Percentiles rank a stretch among this genome's conserved stretches.
Evolutionary conservation across 2,888 invertebrate species (phyloP).

Genomic region (Nemotelus pantherinus): DNA sequence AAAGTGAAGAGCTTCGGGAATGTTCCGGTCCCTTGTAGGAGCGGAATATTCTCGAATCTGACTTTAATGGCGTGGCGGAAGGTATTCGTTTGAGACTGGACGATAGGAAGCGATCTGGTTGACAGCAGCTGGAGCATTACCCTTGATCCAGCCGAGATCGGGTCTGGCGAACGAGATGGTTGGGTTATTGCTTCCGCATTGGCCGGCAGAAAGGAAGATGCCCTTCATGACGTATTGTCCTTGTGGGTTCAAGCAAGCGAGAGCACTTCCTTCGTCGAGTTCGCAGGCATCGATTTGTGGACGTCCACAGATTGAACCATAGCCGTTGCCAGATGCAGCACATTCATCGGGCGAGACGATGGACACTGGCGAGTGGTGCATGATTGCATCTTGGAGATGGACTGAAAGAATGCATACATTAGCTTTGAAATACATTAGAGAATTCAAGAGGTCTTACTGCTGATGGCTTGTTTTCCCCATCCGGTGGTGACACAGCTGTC

Average conservation of each 20-base stretch:
- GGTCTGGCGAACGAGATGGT: conserved; percentile 71
- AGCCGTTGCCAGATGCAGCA: conserved; percentile 63
- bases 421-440: neutral
- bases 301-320: conserved; percentile 76
- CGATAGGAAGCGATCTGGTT: conserved; percentile 12
- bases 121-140: neutral
- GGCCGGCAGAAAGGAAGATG: conserved; percentile 81
- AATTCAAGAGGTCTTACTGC: conserved; percentile 69
- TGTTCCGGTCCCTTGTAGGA: neutral
- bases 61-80: conserved; percentile 37
- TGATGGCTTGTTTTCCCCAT: conserved; percentile 82
- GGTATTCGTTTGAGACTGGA: conserved; percentile 39
- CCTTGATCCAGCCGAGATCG: conserved; percentile 69
- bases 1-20: conserved; percentile 9
- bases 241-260: conserved; percentile 79
- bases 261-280: conserved; percentile 81
- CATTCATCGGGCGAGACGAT: conserved; percentile 73
- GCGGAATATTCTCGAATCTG: neutral
- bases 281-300: conserved; percentile 79
- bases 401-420: conserved; percentile 65
- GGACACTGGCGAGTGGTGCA: conserved; percentile 78
- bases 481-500: conserved; percentile 81
- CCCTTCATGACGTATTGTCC: conserved; percentile 77
- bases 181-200: conserved; percentile 69
- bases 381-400: conserved; percentile 76